These are phyloP conservation scores for Saccopteryx bilineata DNA, from an alignment of 2,113 vertebrate genomes.

Conservation along the genomic window DNA sequence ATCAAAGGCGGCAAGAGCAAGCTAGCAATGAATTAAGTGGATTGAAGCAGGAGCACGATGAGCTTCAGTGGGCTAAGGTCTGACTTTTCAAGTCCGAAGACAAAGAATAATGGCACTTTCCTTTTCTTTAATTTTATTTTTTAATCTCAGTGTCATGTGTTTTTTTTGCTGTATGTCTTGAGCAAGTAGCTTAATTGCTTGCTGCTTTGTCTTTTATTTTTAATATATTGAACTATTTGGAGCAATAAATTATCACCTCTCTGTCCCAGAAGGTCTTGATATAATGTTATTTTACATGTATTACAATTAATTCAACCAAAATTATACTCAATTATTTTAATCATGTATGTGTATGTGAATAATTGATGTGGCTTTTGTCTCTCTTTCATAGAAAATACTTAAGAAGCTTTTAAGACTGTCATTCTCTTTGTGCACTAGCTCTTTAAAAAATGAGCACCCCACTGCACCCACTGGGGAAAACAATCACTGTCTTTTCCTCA, in stretches of 20 bases:
- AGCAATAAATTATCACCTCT: conserved; percentile 31
- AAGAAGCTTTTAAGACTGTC: conserved; percentile 13
- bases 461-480: conserved; percentile 2
- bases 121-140: conserved; percentile 48
- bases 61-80: not conserved
- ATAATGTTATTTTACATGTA: conserved; percentile 28
- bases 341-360: not conserved
- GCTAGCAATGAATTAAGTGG: conserved; percentile 44
- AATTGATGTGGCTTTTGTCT: not conserved
- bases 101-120: not conserved
- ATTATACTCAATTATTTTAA: conserved; percentile 31
- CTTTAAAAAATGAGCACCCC: conserved; percentile 11
- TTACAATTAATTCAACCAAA: conserved; percentile 20
- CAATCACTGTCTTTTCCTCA: not conserved
- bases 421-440: conserved; percentile 2
- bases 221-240: conserved; percentile 30
- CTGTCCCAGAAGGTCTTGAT: conserved; percentile 27
- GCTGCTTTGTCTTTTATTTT: not conserved
- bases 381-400: not conserved
- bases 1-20: conserved; percentile 46
- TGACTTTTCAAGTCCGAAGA: conserved; percentile 49
- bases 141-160: not conserved
- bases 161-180: conserved; percentile 46
- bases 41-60: conserved; percentile 16
- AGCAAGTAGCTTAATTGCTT: conserved; percentile 35